These are phyloP conservation scores for Tetramorium parvispinum DNA, from an alignment of 1,140 invertebrate genomes.

Conservation along the genomic window DNA sequence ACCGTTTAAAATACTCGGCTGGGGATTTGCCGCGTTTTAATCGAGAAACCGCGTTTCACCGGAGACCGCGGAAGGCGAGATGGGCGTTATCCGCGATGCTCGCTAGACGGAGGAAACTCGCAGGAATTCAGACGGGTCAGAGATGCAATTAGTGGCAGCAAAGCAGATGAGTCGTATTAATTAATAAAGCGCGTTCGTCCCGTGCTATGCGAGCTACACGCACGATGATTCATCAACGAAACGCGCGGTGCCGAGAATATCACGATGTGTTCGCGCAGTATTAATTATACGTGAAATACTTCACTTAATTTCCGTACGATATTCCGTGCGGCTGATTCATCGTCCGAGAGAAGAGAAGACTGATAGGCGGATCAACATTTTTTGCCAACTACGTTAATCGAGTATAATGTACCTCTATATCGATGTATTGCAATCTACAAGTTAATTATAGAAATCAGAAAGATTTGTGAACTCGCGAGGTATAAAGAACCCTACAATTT, in stretches of 20 bases:
- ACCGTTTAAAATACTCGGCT: neutral
- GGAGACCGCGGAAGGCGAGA: neutral
- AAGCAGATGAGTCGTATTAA: constrained; percentile 67
- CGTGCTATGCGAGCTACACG: neutral
- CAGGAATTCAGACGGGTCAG: constrained; percentile 60
- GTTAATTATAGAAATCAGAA: constrained; percentile 35
- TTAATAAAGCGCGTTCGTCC: constrained; percentile 65
- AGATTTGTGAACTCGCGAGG: neutral
- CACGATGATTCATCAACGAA: constrained; percentile 66
- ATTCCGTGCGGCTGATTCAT: constrained; percentile 38
- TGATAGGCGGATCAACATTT: constrained; percentile 10
- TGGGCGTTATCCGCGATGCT: neutral
- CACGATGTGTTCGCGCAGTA: constrained; percentile 23
- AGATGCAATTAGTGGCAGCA: constrained; percentile 62
- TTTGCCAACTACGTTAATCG: constrained; percentile 7
- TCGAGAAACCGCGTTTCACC: neutral
- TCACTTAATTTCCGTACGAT: constrained; percentile 37
- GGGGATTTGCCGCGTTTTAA: constrained; percentile 1
- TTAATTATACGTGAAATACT: constrained; percentile 54
- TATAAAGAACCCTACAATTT: neutral
- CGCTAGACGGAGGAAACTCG: constrained; percentile 17
- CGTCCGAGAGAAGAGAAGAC: neutral
- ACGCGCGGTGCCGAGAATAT: constrained; percentile 8
- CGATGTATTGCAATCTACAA: neutral
- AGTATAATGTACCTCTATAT: constrained; percentile 16